These are phyloP conservation scores for Papilio machaon DNA, from an alignment of 1,140 invertebrate species.

Conservation along the genomic window DNA sequence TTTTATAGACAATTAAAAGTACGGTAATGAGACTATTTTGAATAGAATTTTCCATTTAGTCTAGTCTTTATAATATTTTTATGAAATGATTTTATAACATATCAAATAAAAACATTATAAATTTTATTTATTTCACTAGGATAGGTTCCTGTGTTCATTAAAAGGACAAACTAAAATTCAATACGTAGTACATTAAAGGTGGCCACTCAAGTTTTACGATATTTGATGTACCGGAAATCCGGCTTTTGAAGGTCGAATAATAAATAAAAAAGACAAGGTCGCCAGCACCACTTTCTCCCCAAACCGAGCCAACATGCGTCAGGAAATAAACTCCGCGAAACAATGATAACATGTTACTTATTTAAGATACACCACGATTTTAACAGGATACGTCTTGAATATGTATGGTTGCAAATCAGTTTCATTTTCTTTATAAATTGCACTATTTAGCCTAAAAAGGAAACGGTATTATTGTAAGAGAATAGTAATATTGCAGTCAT, in stretches of 20 bases:
- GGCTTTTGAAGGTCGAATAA: conserved; percentile 63
- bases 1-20: neutral
- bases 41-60: neutral
- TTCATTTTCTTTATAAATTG: too few relatives aligned
- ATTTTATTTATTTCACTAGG: neutral
- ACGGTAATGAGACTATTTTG: neutral
- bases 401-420: neutral
- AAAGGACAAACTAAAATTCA: neutral
- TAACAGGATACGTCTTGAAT: neutral
- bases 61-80: too few relatives aligned
- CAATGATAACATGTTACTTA: conserved; percentile 53
- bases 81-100: neutral
- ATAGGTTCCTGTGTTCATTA: neutral
- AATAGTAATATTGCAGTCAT: too few relatives aligned
- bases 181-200: neutral
- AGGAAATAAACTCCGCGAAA: conserved; percentile 55
- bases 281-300: conserved; percentile 71
- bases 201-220: neutral
- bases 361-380: conserved; percentile 35
- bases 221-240: conserved; percentile 55
- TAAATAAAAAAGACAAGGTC: conserved; percentile 67
- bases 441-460: too few relatives aligned
- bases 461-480: too few relatives aligned
- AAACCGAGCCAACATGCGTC: conserved; percentile 65
- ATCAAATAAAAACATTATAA: neutral